Base-by-base conservation (phyloP, 53 echinoderm and acorn worm genomes). In the Zoroaster sp. region DNA sequence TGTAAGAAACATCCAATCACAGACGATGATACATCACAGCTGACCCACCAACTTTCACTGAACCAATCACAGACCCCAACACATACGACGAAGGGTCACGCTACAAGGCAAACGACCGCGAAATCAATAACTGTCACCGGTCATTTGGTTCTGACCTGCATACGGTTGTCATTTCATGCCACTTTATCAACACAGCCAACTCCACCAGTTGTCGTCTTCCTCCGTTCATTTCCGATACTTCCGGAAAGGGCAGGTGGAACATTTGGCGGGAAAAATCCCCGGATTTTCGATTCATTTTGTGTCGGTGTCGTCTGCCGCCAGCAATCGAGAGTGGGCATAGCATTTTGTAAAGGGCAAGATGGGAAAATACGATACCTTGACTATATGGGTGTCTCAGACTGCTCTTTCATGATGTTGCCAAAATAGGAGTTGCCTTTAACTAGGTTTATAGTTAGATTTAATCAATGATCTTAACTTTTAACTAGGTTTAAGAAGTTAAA, bases 191-290 rank as follows among this genome's bases (percentile, higher is more conserved):
- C 44, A 67, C 38, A 66, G 46, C 40, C 82, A 17, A 10, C 82
- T 66, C 14, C 82, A 82, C 82, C 82, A 68, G 82, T 82, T 66
- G 82, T 33, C 28, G 2, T 34, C 42, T 80, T 82, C 82, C 82
- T 82, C 82, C 66, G 66, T 82, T 82, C 68, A 82, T 82, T 82
- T 82, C 82, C 82, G 82, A 82, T 14, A 53, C 82, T 82, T 82
- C 82, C 82, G 82, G 82, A 82, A 67, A 15, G 44, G 44, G 82
- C 82, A 82, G 82, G 82, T 82, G 82, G 82, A 45, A 43, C 33
- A 78, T 10, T 28, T 42, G 68, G 82, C 66, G 44, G 33, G 67
- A 44, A 82, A 66, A 75, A 32, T 17, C 14, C 68, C 13, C 6
- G 79, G 79, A 79, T 79, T 79, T 79, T 59, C 79, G 59, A 55